These are phyloP conservation scores for Acheta domesticus DNA, from an alignment of 2,888 invertebrate species.

Conservation along the genomic window DNA sequence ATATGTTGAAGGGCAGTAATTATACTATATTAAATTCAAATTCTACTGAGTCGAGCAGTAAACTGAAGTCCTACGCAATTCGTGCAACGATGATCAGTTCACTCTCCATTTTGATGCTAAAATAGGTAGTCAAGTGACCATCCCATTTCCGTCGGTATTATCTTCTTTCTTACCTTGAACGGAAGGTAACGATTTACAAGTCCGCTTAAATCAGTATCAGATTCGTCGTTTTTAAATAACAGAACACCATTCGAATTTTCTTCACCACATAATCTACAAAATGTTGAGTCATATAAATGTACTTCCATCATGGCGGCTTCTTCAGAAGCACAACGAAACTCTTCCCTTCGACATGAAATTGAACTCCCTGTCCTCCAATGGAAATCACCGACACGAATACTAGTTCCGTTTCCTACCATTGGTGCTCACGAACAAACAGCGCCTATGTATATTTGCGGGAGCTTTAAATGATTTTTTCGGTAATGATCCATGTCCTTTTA, in stretches of 20 bases:
- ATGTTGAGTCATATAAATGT: constrained; percentile 62
- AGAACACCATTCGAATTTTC: constrained; percentile 66
- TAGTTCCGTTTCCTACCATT: not conserved
- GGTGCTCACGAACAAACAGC: not conserved
- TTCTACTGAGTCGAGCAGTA: constrained; percentile 46
- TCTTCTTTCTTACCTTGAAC: constrained; percentile 61
- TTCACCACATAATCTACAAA: constrained; percentile 74
- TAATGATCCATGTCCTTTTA: no score
- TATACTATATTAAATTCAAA: constrained; percentile 27
- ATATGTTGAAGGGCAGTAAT: not conserved
- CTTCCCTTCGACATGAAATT: not conserved
- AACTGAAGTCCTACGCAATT: constrained; percentile 37
- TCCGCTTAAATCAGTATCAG: constrained; percentile 59
- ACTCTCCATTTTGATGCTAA: constrained; percentile 43
- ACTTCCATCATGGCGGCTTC: constrained; percentile 43
- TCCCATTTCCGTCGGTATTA: constrained; percentile 47
- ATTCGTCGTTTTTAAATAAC: constrained; percentile 58
- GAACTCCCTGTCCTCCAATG: not conserved
- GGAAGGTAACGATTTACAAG: constrained; percentile 72
- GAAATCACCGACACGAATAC: not conserved
- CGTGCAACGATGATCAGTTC: constrained; percentile 44
- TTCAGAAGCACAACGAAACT: not conserved
- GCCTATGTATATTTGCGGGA: not conserved
- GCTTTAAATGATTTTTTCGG: not conserved
- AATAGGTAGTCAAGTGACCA: constrained; percentile 41